Conservation (phyloP, 2,113 vertebrate species). For the Charina bottae region DNA sequence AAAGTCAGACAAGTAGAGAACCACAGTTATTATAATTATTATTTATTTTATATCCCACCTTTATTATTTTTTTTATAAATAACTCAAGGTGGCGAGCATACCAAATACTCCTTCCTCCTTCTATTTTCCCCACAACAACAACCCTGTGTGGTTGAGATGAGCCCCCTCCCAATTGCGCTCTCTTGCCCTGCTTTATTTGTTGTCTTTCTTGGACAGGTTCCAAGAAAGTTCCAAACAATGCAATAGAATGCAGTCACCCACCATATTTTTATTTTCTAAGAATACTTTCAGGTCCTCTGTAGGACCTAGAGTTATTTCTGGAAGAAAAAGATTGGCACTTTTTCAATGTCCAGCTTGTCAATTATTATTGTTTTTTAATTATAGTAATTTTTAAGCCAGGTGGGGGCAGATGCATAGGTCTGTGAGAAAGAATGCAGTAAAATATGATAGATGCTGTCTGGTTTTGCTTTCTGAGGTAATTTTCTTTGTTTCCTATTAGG, state of each 20-base stretch:
- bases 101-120: too few species aligned
- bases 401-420: neutral
- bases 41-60: too few species aligned
- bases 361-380: neutral
- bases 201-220: neutral
- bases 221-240: too few species aligned
- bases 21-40: too few species aligned
- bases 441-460: neutral
- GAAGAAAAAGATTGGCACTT: neutral
- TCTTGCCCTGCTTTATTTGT: neutral
- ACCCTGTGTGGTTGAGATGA: too few species aligned
- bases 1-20: neutral
- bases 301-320: too few species aligned
- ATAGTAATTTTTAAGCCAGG: neutral
- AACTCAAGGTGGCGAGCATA: too few species aligned
- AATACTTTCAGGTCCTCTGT: too few species aligned
- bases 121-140: too few species aligned
- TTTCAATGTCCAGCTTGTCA: neutral
- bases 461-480: conserved; percentile 2
- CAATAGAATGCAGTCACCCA: too few species aligned
- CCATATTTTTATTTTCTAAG: too few species aligned
- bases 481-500: conserved; percentile 72
- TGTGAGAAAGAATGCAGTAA: neutral
- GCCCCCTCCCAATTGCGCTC: neutral
- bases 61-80: too few species aligned